Evolutionary conservation across 2,797 vertebrate species (phyloP).

Genomic region (Sebastes umbrosus): DNA sequence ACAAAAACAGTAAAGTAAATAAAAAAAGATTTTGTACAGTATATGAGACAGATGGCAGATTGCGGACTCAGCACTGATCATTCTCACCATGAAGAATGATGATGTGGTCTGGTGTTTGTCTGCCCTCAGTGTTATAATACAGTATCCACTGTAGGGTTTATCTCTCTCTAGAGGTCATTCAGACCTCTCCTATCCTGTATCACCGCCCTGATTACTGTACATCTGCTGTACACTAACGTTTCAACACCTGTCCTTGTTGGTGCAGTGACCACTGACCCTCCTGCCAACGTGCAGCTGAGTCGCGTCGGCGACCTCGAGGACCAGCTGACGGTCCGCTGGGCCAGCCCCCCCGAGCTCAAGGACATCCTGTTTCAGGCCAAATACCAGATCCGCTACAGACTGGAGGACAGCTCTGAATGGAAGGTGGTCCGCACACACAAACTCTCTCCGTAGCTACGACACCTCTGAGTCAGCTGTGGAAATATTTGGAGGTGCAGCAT

Average conservation of each 20-base stretch:
- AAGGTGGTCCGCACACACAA: constrained; percentile 81
- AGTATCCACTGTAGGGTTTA: not conserved
- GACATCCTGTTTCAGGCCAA: constrained; percentile 97
- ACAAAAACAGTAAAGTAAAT: not conserved
- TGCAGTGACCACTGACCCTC: constrained; percentile 94
- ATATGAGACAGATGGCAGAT: not conserved
- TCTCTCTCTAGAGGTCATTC: not conserved
- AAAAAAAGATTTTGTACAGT: not conserved
- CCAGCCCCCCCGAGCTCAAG: constrained; percentile 89
- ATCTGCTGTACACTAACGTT: not conserved
- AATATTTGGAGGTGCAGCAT: constrained; percentile 16
- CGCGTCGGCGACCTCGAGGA: constrained; percentile 91
- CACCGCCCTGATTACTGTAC: not conserved
- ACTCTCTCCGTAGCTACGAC: not conserved
- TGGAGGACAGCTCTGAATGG: constrained; percentile 93
- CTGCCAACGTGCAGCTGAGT: constrained; percentile 89
- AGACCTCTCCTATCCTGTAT: not conserved
- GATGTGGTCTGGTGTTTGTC: not conserved
- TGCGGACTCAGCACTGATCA: not conserved
- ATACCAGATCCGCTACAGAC: constrained; percentile 96
- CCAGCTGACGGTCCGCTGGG: constrained; percentile 94
- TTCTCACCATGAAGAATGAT: not conserved
- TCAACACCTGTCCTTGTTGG: not conserved
- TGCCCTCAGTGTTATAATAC: not conserved
- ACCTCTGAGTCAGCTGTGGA: constrained; percentile 1